Conservation (phyloP, 1,140 invertebrate species). For the Lordiphosa clarofinis region DNA sequence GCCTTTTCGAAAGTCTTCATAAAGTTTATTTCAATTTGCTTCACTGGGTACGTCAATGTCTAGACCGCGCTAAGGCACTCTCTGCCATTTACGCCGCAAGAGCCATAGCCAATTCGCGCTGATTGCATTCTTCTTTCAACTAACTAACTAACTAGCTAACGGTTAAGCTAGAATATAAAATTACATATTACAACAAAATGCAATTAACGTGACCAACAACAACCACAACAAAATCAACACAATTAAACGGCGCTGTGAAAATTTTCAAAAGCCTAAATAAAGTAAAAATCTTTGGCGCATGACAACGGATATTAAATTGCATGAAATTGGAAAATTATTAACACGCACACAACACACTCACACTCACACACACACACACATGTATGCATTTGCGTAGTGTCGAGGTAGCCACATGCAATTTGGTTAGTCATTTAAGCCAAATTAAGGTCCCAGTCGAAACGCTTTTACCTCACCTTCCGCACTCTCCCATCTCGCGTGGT, state of each 20-base stretch:
- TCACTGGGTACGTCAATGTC: too few species aligned
- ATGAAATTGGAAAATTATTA: conserved; percentile 77
- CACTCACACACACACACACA: conserved; percentile 11
- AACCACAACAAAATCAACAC: conserved; percentile 12
- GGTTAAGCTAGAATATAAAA: conserved; percentile 28
- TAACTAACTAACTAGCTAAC: conserved; percentile 32
- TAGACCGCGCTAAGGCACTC: too few species aligned
- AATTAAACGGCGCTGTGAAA: conserved; percentile 40
- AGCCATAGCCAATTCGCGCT: background rate
- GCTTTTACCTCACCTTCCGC: conserved; percentile 3
- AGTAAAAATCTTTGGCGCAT: conserved; percentile 42
- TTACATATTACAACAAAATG: conserved; percentile 46
- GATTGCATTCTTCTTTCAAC: background rate
- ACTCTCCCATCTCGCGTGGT: background rate
- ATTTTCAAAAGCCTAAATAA: conserved; percentile 26
- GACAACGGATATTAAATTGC: conserved; percentile 76
- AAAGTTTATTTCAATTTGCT: too few species aligned
- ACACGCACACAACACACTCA: conserved; percentile 30
- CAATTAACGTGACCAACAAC: conserved; percentile 42
- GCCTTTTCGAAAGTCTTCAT: too few species aligned
- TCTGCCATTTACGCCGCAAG: too few species aligned
- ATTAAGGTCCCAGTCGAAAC: conserved; percentile 61
- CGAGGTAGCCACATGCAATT: conserved; percentile 49
- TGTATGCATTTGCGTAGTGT: conserved; percentile 54
- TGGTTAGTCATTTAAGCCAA: conserved; percentile 72